Evolutionary conservation across 2,113 vertebrate genomes (phyloP), one percentile per base, ranked within the genome.

Genomic region (Piprites chloris): DNA sequence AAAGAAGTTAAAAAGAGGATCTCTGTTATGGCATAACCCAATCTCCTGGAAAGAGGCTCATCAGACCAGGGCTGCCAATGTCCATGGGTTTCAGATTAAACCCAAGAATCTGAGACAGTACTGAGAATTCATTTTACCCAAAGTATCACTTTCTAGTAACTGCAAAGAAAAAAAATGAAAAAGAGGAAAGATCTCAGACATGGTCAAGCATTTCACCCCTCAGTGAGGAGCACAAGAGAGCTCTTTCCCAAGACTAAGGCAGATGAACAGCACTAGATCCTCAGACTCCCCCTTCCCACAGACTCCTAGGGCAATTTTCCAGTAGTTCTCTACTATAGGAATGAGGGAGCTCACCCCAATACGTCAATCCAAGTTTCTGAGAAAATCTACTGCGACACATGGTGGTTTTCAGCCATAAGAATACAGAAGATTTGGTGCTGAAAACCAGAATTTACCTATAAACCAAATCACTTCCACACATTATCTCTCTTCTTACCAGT

Each of bases 351-450:
- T 32, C 37, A 67, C 4, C 47, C 47, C 41, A 65, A n/a, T 0
- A 0, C 32, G 22, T 53, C 17, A 12, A 44, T 19, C 5, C 28
- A 7, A 1, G 50, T 10, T 52, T 22, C 85, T 62, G 14, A 65
- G 16, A 58, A 12, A 10, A 77, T 4, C 58, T 15, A 7, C 0
- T 8, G 3, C 20, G 28, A 8, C 46, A 50, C 37, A 5, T 0
- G 8, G 16, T 5, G 6, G 6, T 33, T 75, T 71, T 23, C 52
- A 74, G 55, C 21, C 8, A 0, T 12, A 33, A 62, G 14, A 58
- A 20, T 3, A 56, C 3, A 63, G 39, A 73, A 73, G 37, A 50
- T 27, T 2, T 53, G 13, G 27, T 27, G 18, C 27, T 3, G 2
- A 69, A 82, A 14, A 2, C 7, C 69, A 63, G 13, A 39, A 68